These are phyloP conservation scores for Nyctibius bracteatus DNA, from an alignment of 2,113 vertebrate species.

Conservation along the genomic window DNA sequence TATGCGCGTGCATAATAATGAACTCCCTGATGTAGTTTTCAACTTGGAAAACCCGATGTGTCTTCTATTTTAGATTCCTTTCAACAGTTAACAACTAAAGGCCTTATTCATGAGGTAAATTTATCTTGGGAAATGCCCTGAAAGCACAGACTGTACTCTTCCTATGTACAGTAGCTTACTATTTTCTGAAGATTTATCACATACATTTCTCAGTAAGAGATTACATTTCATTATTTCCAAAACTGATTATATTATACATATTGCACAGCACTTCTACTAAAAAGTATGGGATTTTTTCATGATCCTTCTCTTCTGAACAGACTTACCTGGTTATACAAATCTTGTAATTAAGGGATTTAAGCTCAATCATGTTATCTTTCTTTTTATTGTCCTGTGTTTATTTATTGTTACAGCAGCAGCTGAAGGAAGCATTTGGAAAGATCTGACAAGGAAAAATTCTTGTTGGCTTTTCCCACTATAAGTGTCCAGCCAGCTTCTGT, in stretches of 20 bases:
- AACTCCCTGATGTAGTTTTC: background rate
- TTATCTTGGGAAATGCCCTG: slow-evolving; percentile 61
- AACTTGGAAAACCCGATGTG: slow-evolving; percentile 1
- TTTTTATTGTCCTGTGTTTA: background rate
- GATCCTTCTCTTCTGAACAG: background rate
- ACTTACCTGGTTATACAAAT: background rate
- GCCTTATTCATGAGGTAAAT: slow-evolving; percentile 54
- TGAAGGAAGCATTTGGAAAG: slow-evolving; percentile 44
- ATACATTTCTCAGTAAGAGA: background rate
- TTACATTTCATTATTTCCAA: background rate
- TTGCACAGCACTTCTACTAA: background rate
- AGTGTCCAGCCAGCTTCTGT: slow-evolving; percentile 32
- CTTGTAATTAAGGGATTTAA: background rate
- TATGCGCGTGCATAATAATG: background rate
- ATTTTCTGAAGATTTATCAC: slow-evolving; percentile 61
- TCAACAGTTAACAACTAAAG: slow-evolving; percentile 30
- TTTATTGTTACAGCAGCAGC: slow-evolving; percentile 23
- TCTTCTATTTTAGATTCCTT: slow-evolving; percentile 38
- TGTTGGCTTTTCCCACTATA: background rate
- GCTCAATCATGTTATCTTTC: background rate
- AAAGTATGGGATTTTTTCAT: background rate
- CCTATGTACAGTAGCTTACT: slow-evolving; percentile 19
- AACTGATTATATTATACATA: background rate
- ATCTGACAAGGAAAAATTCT: background rate
- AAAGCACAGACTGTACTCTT: slow-evolving; percentile 57